Evolutionary conservation across 2,113 vertebrate genomes (phyloP).

Genomic region (Paratilapia polleni): DNA sequence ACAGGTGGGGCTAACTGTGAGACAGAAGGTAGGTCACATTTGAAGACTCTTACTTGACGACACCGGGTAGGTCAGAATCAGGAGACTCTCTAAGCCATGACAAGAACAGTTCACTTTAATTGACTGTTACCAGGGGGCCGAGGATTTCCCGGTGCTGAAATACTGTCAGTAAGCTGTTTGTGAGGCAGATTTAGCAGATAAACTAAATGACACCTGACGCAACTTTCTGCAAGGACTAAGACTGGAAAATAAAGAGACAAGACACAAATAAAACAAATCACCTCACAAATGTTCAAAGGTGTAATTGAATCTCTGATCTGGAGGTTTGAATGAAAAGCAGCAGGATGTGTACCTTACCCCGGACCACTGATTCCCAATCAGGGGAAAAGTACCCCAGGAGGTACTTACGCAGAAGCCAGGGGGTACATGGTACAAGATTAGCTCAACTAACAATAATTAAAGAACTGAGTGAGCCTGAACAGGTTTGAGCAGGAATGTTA

Average conservation of each 20-base stretch:
- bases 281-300: neutral
- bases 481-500: neutral
- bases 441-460: neutral
- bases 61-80: constrained; percentile 37
- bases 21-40: constrained; percentile 47
- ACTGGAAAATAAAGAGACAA: constrained; percentile 9
- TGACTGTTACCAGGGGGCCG: constrained; percentile 66
- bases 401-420: neutral
- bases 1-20: constrained; percentile 45
- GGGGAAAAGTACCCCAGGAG: neutral
- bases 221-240: constrained; percentile 21
- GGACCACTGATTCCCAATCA: neutral
- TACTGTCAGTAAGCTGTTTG: constrained; percentile 64
- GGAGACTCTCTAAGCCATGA: constrained; percentile 51
- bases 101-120: constrained; percentile 71
- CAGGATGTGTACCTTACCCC: neutral
- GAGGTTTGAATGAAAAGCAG: neutral
- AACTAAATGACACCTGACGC: constrained; percentile 23
- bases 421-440: neutral
- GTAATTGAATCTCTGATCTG: neutral
- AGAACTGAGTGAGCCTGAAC: neutral
- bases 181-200: constrained; percentile 44
- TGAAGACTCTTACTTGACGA: constrained; percentile 55
- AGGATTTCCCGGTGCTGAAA: constrained; percentile 34
- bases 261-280: neutral